Evolutionary conservation across 2,888 invertebrate genomes (phyloP).

Genomic region (Odiellus spinosus): DNA sequence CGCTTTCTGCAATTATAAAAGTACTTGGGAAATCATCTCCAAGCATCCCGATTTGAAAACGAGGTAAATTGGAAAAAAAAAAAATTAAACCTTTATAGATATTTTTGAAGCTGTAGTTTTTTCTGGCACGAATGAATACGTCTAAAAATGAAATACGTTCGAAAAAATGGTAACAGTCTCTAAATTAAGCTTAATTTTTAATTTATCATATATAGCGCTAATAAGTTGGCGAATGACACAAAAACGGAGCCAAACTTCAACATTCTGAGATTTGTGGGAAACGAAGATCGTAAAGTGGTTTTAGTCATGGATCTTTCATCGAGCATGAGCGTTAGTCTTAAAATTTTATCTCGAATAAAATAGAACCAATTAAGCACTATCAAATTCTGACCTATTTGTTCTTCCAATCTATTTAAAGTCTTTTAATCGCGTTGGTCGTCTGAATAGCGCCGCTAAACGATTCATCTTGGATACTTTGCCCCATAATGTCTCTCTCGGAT

Average conservation of each 20-base stretch:
- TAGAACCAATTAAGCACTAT: too few species aligned
- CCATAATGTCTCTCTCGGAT: constrained; percentile 26
- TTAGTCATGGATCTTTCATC: constrained; percentile 22
- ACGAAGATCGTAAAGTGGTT: constrained; percentile 15
- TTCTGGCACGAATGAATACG: too few species aligned
- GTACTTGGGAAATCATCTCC: constrained; percentile 42
- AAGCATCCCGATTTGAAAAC: constrained; percentile 37
- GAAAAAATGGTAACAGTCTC: too few species aligned
- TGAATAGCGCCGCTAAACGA: constrained; percentile 43
- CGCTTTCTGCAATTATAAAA: constrained; percentile 41
- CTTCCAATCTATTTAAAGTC: too few species aligned
- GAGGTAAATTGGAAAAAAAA: too few species aligned
- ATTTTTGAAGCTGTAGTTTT: too few species aligned
- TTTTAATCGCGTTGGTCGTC: constrained; percentile 7
- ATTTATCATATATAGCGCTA: too few species aligned
- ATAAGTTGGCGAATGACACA: constrained; percentile 1
- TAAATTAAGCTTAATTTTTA: too few species aligned
- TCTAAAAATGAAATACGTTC: too few species aligned
- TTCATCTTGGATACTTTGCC: constrained; percentile 41
- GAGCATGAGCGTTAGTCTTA: constrained; percentile 22
- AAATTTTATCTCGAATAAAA: too few species aligned
- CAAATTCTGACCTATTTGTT: too few species aligned
- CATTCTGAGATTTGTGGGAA: constrained; percentile 17
- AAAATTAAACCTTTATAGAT: too few species aligned
- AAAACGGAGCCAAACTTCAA: constrained; percentile 16